A percentile compares a stretch with the other conserved stretches of the same genome.
Conservation (phyloP, 2,797 vertebrate species). For the Jordanella pulchra region DNA sequence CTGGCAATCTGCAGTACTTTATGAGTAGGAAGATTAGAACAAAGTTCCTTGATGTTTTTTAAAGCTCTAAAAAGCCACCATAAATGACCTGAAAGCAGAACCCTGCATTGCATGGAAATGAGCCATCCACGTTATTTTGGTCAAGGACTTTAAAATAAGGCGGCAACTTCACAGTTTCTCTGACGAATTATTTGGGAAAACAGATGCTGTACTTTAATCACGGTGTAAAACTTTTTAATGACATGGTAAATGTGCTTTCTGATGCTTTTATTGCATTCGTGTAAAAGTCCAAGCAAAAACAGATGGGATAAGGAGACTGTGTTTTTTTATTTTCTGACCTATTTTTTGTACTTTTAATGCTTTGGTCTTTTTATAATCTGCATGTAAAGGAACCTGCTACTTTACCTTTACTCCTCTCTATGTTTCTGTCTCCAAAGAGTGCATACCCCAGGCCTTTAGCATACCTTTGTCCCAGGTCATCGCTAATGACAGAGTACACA, state of each 20-base stretch:
- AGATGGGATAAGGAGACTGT: constrained; percentile 11
- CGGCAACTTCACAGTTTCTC: constrained; percentile 23
- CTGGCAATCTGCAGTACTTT: not conserved
- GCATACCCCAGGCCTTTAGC: constrained; percentile 89
- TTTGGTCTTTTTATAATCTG: constrained; percentile 5
- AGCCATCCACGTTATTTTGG: constrained; percentile 50
- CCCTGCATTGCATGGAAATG: constrained; percentile 14
- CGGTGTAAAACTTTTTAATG: constrained; percentile 10
- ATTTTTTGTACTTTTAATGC: constrained; percentile 19
- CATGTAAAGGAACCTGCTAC: constrained; percentile 1
- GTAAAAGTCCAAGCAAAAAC: constrained; percentile 25
- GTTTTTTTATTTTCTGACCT: constrained; percentile 29
- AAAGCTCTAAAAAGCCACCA: not conserved
- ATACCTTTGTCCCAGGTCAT: constrained; percentile 93
- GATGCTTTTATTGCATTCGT: constrained; percentile 27
- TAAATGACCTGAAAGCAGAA: not conserved
- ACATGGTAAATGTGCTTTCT: constrained; percentile 34
- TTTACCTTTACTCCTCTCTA: not conserved
- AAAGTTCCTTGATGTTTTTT: not conserved
- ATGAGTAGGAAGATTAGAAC: not conserved
- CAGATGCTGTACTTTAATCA: constrained; percentile 42
- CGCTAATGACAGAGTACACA: constrained; percentile 88
- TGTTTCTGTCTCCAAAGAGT: constrained; percentile 75
- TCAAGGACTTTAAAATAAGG: constrained; percentile 46
- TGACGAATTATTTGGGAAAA: constrained; percentile 64